Conservation (phyloP, 2,113 vertebrate species). For the Hippoglossus stenolepis region DNA sequence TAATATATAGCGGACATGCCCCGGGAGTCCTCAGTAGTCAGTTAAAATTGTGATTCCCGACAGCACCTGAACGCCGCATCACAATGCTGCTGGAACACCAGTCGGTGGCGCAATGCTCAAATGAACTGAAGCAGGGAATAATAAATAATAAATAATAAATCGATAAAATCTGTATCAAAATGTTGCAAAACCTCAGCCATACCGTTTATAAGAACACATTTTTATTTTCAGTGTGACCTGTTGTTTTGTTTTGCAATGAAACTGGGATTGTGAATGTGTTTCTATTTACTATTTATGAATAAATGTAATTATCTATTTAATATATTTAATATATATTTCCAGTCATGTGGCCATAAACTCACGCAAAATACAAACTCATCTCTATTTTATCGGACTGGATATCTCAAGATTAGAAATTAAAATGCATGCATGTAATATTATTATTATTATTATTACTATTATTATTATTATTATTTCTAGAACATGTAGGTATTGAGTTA, state of each 20-base stretch:
- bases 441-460: neutral
- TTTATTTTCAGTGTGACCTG: neutral
- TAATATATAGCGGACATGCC: too few species aligned
- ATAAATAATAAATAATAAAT: neutral
- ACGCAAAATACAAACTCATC: too few species aligned
- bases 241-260: neutral
- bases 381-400: too few species aligned
- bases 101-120: slow-evolving; percentile 46
- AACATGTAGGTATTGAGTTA: too few species aligned
- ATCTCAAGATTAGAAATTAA: too few species aligned
- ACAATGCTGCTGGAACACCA: neutral
- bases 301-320: too few species aligned
- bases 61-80: neutral
- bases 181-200: neutral
- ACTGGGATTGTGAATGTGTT: too few species aligned
- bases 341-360: too few species aligned
- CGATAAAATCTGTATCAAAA: neutral
- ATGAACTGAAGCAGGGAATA: neutral
- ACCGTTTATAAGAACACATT: neutral
- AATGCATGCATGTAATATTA: neutral
- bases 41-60: neutral
- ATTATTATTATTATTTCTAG: neutral
- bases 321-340: too few species aligned
- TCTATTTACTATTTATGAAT: too few species aligned
- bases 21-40: too few species aligned